These are phyloP conservation scores for Ptychobarbus kaznakovi DNA, from an alignment of 2,797 vertebrate species.

Conservation along the genomic window DNA sequence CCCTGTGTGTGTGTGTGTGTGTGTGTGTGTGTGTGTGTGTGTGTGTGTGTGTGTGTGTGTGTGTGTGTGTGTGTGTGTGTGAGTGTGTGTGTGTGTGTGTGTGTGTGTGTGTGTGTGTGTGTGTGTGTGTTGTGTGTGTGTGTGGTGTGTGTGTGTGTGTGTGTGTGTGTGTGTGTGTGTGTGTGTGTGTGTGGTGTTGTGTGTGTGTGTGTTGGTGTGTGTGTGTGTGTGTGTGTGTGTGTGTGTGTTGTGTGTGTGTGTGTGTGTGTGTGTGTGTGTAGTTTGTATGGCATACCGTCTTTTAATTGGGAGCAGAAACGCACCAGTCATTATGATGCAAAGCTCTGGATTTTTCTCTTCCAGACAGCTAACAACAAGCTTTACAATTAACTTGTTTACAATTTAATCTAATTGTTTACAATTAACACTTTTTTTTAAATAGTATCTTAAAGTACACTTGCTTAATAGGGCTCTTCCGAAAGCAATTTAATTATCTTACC, in stretches of 20 bases:
- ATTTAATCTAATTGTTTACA: too few relatives aligned
- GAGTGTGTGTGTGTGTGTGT: not conserved
- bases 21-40: not conserved
- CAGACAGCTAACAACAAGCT: not conserved
- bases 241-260: not conserved
- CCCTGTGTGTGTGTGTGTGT: not conserved
- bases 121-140: not conserved
- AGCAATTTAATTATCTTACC: not conserved
- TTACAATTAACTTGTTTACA: too few relatives aligned
- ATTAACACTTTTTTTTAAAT: constrained; percentile 14
- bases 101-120: not conserved
- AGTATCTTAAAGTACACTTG: constrained; percentile 14
- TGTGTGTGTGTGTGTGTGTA: not conserved
- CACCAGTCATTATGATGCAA: not conserved
- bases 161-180: not conserved
- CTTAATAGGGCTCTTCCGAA: not conserved
- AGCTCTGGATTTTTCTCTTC: constrained; percentile 20
- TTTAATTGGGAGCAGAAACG: constrained; percentile 3
- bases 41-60: not conserved
- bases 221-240: not conserved
- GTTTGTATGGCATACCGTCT: not conserved
- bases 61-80: not conserved
- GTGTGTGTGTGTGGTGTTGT: not conserved
- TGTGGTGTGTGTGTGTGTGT: not conserved
- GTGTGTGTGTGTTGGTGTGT: not conserved